Evolutionary conservation across 2,888 invertebrate genomes (phyloP), one percentile per base, ranked within the genome.

Genomic region (Synanthedon myopaeformis): DNA sequence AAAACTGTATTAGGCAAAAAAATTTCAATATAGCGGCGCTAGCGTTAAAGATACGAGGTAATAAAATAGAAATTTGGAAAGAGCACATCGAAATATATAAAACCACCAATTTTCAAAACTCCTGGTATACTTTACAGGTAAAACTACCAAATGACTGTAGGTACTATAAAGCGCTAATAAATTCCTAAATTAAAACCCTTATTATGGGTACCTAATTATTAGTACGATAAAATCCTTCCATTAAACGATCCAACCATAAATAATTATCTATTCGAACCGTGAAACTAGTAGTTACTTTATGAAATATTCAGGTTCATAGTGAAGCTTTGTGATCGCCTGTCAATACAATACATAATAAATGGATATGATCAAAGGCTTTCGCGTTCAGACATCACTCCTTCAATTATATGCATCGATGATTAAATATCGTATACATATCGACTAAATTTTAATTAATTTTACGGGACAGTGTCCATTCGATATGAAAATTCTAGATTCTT

Each of bases 301-400:
- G 45, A 45, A 45, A 45, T 45, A 45, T 45, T 45, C 45, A 45
- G 6, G 14, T n/a, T 14, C 13, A 45, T 45, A n/a, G 3, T n/a
- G 13, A 45, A 14, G 45, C 45, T n/a, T 45, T 45, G 45, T 45
- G 45, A 14, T 56, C 54, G 50, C 42, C 51, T 42, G 51, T 28
- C 54, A 42, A 53, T 35, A 45, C 45, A 45, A 13, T 45, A 45
- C 45, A 45, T 45, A 13, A 13, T 13, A 45, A 14, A 45, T 12
- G 45, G 13, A 14, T 45, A 35, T 13, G 45, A 45, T 45, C 45
- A 45, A 45, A 45, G 45, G 45, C 45, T 45, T 45, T 45, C 45
- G 45, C 45, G 11, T 35, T 45, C 45, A 14, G 45, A 45, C 45
- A 45, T 14, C n/a, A n/a, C 13, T 14, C n/a, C 14, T 12, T n/a